Evolutionary conservation across 2,113 vertebrate genomes (phyloP).

Genomic region (Azemiops feae): DNA sequence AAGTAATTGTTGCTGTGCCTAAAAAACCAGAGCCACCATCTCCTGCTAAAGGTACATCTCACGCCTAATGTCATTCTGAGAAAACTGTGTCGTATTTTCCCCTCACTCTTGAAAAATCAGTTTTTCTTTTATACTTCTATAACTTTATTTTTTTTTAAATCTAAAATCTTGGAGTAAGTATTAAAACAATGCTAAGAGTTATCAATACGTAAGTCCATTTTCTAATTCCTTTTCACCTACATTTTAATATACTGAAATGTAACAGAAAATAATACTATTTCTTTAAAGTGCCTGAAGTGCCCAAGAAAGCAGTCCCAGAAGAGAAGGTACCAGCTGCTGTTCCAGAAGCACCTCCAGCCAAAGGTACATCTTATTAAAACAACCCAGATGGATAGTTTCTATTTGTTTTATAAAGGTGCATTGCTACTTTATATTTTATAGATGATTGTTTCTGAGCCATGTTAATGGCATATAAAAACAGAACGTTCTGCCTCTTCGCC

Average conservation of each 20-base stretch:
- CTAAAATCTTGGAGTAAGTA: background rate
- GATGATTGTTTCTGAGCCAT: background rate
- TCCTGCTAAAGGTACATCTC: constrained; percentile 43
- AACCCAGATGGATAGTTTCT: background rate
- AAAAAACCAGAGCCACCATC: constrained; percentile 45
- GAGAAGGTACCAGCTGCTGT: constrained; percentile 33
- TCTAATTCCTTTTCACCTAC: background rate
- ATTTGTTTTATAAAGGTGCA: background rate
- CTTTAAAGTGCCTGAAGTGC: constrained; percentile 60
- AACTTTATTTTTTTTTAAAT: background rate
- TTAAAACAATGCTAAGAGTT: background rate
- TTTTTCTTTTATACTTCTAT: background rate
- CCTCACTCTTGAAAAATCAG: background rate
- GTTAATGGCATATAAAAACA: background rate
- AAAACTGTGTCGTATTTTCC: background rate
- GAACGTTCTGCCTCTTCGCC: background rate
- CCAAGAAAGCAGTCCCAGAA: constrained; percentile 46
- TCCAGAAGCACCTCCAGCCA: constrained; percentile 42
- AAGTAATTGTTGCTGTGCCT: constrained; percentile 34
- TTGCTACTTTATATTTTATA: background rate
- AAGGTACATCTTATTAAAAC: constrained; percentile 45
- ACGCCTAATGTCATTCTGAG: constrained; percentile 26
- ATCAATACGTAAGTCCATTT: background rate
- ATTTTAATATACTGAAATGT: constrained; percentile 27
- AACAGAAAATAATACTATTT: constrained; percentile 51